Percentiles rank a stretch among this genome's conserved stretches.
Evolutionary conservation across 2,888 invertebrate genomes (phyloP).

Genomic region (Tuberolachnus salignus): DNA sequence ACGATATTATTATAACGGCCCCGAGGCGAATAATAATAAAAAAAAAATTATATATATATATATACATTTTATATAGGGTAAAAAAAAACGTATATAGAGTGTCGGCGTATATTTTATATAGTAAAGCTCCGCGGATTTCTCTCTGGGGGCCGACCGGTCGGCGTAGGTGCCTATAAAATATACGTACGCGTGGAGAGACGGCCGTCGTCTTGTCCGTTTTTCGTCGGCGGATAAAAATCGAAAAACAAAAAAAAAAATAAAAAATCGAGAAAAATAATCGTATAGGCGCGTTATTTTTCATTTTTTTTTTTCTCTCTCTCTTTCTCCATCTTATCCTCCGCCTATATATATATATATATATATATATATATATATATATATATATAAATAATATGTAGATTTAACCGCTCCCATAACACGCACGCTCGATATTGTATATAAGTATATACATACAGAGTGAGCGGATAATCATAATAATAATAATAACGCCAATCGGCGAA

Average conservation of each 20-base stretch:
- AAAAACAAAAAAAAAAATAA: too few species aligned
- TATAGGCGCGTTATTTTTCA: not conserved
- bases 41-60: too few species aligned
- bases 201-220: not conserved
- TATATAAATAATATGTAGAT: constrained; percentile 20
- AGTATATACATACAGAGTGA: not conserved
- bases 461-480: constrained; percentile 48
- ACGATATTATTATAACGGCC: too few species aligned
- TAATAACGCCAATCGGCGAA: constrained; percentile 46
- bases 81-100: too few species aligned
- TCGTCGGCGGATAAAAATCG: not conserved
- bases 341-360: too few species aligned
- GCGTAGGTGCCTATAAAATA: too few species aligned
- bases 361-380: too few species aligned
- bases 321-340: too few species aligned
- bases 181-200: not conserved
- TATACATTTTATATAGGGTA: too few species aligned
- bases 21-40: too few species aligned
- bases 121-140: not conserved
- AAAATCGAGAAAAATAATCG: too few species aligned
- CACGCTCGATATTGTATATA: not conserved
- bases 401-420: constrained; percentile 40
- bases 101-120: not conserved
- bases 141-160: too few species aligned
- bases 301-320: not conserved